phyloP scores from a whole-genome alignment of 2,888 invertebrate species.

The Junonia oenone region DNA sequence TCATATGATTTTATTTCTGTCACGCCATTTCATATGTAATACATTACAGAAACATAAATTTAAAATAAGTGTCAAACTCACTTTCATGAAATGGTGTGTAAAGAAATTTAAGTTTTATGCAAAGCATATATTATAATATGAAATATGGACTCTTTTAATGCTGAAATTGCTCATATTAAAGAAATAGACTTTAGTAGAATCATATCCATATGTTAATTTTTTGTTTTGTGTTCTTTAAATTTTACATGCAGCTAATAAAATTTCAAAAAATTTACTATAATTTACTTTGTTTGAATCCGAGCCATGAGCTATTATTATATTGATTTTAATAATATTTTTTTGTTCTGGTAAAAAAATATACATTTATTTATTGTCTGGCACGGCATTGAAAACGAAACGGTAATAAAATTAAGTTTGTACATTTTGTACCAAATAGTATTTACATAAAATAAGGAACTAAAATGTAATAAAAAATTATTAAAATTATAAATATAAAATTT shows the following conservation, averaged over 20 bases:
- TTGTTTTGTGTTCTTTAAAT: neutral
- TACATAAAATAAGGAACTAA: neutral
- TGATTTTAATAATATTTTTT: neutral
- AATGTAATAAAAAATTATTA: neutral
- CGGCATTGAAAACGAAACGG: slow-evolving; percentile 9
- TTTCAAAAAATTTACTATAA: neutral
- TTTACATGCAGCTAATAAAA: neutral
- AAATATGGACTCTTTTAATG: neutral
- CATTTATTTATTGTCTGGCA: slow-evolving; percentile 13
- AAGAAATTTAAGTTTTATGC: neutral
- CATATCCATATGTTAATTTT: neutral
- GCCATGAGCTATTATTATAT: slow-evolving; percentile 1
- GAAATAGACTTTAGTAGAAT: neutral
- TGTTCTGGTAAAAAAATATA: neutral
- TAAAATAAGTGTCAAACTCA: neutral
- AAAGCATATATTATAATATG: neutral
- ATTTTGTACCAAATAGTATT: neutral
- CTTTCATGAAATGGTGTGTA: neutral
- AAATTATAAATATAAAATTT: neutral
- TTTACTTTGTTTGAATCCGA: slow-evolving; percentile 1
- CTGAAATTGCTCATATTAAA: neutral
- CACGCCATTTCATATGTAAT: slow-evolving; percentile 8
- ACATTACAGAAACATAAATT: slow-evolving; percentile 3
- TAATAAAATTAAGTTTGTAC: neutral
- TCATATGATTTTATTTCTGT: slow-evolving; percentile 10